A percentile compares a stretch with the other conserved stretches of the same genome.
These are phyloP conservation scores for Apolygus lucorum DNA, from an alignment of 1,140 invertebrate species.

Conservation along the genomic window DNA sequence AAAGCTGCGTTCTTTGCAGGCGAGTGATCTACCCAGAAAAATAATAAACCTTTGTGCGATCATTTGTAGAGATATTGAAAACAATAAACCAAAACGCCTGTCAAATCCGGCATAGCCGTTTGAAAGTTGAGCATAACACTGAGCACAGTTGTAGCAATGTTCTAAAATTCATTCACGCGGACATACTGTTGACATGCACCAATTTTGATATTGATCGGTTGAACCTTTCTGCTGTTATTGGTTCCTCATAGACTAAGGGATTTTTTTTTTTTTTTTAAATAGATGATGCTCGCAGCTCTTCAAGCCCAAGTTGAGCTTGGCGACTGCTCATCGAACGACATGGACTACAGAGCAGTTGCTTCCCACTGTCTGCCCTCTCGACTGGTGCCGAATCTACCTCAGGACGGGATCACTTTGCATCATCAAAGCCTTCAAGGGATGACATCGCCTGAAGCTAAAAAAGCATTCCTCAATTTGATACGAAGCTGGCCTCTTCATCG, in stretches of 20 bases:
- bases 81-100: too few relatives aligned
- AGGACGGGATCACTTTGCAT: constrained; percentile 73
- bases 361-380: constrained; percentile 74
- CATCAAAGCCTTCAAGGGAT: constrained; percentile 81
- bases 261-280: constrained; percentile 4
- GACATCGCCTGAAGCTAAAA: constrained; percentile 74
- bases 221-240: not conserved
- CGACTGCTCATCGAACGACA: constrained; percentile 59
- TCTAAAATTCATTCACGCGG: too few relatives aligned
- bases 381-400: constrained; percentile 59
- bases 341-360: constrained; percentile 66
- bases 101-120: too few relatives aligned
- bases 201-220: too few relatives aligned
- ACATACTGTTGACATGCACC: too few relatives aligned
- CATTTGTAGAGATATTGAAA: too few relatives aligned
- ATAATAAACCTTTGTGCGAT: too few relatives aligned
- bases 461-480: constrained; percentile 87
- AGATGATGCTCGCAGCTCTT: constrained; percentile 89
- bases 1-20: too few relatives aligned
- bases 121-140: too few relatives aligned
- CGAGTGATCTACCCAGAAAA: too few relatives aligned
- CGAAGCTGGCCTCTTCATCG: constrained; percentile 86
- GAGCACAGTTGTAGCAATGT: too few relatives aligned
- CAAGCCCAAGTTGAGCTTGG: constrained; percentile 87
- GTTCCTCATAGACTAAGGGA: not conserved